These are phyloP conservation scores for Tineola bisselliella DNA, from an alignment of 2,888 invertebrate species.

Conservation along the genomic window DNA sequence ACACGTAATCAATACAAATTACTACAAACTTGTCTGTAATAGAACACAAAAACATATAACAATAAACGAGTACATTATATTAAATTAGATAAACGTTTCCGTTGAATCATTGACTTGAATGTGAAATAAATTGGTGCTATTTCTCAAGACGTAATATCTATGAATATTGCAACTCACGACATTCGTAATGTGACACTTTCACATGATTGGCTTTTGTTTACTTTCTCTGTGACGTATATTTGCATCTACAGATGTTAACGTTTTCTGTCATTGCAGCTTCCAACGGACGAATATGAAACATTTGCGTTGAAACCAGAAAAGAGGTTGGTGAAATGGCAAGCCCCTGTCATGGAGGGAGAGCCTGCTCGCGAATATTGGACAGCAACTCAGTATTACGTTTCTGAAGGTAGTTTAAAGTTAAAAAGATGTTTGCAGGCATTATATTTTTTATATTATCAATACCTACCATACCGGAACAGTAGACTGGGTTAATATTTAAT, in stretches of 20 bases:
- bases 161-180: background rate
- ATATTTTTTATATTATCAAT: no score
- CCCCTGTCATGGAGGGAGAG: slow-evolving; percentile 36
- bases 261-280: slow-evolving; percentile 31
- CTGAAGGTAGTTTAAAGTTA: slow-evolving; percentile 34
- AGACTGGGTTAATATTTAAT: no score
- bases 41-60: no score
- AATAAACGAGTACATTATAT: background rate
- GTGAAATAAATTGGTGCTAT: background rate
- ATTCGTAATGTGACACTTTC: background rate
- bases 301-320: slow-evolving; percentile 39
- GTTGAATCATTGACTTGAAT: background rate
- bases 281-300: slow-evolving; percentile 37
- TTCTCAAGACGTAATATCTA: background rate
- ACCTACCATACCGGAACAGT: no score
- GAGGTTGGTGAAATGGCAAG: slow-evolving; percentile 45
- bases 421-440: background rate
- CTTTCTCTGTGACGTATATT: no score
- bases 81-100: background rate
- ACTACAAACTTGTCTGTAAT: background rate
- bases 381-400: slow-evolving; percentile 49
- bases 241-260: no score
- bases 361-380: slow-evolving; percentile 49
- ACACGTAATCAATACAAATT: background rate
- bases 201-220: no score